Base-by-base conservation (phyloP, 2,888 invertebrate genomes). In the Chaetogeoica ovagalla region DNA sequence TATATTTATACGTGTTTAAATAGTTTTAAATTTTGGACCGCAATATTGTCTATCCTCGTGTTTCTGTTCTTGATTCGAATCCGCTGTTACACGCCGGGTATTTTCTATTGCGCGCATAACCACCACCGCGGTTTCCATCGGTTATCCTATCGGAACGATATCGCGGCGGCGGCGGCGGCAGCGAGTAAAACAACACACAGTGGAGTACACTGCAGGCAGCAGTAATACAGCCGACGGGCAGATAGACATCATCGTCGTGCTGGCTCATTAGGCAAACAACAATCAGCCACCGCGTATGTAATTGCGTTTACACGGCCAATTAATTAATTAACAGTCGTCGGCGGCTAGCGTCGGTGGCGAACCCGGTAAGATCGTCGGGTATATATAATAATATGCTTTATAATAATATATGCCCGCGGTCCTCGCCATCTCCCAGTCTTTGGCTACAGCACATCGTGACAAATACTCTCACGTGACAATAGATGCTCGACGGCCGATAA, bases 211-310 rank as follows among this genome's bases (percentile, higher is more conserved):
- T 30, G 30, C 30, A 30, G 30, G 30, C 30, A 30, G 30, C 30
- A 30, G 30, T 4, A 30, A 30, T 30, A 48, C 48, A 11, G 48
- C 43, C 30, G 30, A 21, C 62, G 39, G 39, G 39, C n/a, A 52
- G 52, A 62, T 62, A 63, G 52, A 55, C 52, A 52, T 74, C 74
- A 15, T 23, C 74, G 74, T 59, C 75, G 75, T 77, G 69, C 70
- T 43, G 79, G 79, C 79, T 79, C 79, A 70, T 79, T 79, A 79
- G 70, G 71, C 79, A 71, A 57, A 79, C 79, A 65, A 71, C 79
- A 79, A 71, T 79, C 69, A 79, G 55, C 79, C 62, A 71, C 79
- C 79, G 70, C 63, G 79, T 63, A 71, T 71, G 69, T 77, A 79
- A 79, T 79, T 79, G 79, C 70, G 13, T 70, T 79, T 79, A 71